Evolutionary conservation across 2,888 invertebrate genomes (phyloP), one percentile per base, ranked within the genome.

Genomic region (Megamerina dolium): DNA sequence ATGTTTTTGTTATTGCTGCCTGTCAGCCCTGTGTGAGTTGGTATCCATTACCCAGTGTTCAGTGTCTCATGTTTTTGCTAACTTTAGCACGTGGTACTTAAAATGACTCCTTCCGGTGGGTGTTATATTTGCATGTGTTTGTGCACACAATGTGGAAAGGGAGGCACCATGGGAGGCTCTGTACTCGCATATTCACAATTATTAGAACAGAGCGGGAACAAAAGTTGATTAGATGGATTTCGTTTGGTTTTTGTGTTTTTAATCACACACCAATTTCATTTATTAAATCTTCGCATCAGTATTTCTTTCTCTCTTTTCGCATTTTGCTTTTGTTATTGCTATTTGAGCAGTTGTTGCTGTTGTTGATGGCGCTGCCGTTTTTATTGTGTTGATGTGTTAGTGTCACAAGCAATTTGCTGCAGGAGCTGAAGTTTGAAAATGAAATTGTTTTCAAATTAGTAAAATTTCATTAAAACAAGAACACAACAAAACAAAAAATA

Each of bases 231-330:
- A 69, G 68, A 68, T 68, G 66, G 66, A 69, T 64, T 68, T 66
- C 66, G 64, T 65, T 65, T 65, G 63, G 66, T 65, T 68, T 68
- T 69, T 69, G 66, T 69, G 66, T 68, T 68, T 69, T 69, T 69
- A 68, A 68, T 68, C 68, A 68, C 69, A 69, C 68, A 68, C 68
- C 68, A 67, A 66, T 69, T 68, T 66, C 66, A 65, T 66, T 65
- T 65, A 65, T 65, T 65, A 66, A 65, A 65, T 65, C 66, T 65
- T 65, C 61, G 65, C 66, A 66, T 65, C 66, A 66, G 63, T 63
- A 66, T 60, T 61, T 47, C 42, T 39, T 34, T 40, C 32, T 30
- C n/a, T 37, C 35, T 36, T 30, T 32, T 31, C 6, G 29, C 6
- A 32, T 16, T 43, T 34, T 21, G 27, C 29, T 40, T 41, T 30